Conservation (phyloP, 2,888 invertebrate species). For the Diarsia rubi region DNA sequence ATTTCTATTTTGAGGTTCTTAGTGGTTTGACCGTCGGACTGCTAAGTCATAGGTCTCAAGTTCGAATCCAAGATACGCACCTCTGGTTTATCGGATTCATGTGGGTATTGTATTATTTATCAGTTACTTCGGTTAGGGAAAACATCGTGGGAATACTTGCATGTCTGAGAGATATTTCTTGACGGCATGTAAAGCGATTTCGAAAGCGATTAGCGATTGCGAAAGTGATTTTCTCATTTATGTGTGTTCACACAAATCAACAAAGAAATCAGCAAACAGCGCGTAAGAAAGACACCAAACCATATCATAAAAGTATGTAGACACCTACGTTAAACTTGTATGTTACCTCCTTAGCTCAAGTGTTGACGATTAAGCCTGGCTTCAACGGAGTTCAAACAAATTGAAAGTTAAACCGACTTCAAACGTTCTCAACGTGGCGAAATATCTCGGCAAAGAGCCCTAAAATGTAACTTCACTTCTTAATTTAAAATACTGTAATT, state of each 20-base stretch:
- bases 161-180: too few species aligned
- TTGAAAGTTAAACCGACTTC: constrained; percentile 51
- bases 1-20: not conserved
- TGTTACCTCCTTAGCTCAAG: constrained; percentile 6
- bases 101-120: too few species aligned
- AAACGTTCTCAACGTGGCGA: constrained; percentile 18
- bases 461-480: constrained; percentile 31
- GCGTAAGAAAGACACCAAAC: not conserved
- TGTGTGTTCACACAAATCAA: not conserved
- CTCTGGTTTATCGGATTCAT: too few species aligned
- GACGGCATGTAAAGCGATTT: too few species aligned
- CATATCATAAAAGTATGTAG: not conserved
- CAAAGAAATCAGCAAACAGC: not conserved
- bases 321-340: not conserved
- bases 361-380: constrained; percentile 12
- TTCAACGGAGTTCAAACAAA: constrained; percentile 43
- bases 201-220: too few species aligned
- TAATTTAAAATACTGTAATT: not conserved
- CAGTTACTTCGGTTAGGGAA: too few species aligned
- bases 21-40: too few species aligned
- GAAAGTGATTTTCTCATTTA: not conserved
- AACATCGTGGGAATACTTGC: too few species aligned
- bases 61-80: too few species aligned
- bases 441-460: constrained; percentile 28
- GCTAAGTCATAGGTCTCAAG: too few species aligned